Conservation (phyloP, 1,140 invertebrate genomes). For the Teleogryllus occipitalis region DNA sequence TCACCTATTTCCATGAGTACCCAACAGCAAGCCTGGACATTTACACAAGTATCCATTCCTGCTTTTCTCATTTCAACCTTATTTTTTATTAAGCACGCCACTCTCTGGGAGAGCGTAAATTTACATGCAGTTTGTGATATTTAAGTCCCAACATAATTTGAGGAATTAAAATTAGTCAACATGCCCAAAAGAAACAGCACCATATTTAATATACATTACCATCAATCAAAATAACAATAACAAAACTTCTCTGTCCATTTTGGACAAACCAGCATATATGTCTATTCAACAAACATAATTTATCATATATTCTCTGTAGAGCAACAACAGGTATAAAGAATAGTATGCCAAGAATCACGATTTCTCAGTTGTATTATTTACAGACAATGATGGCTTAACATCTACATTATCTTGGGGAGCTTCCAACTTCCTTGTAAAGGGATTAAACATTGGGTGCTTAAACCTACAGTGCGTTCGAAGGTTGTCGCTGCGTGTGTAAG, state of each 20-base stretch:
- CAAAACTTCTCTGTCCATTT: not conserved
- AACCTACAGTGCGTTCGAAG: constrained; percentile 81
- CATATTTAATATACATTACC: constrained; percentile 1
- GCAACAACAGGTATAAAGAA: not conserved
- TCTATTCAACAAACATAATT: constrained; percentile 1
- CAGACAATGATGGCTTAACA: not conserved
- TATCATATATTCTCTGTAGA: constrained; percentile 1
- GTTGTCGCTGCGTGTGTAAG: constrained; percentile 80
- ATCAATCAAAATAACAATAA: constrained; percentile 6
- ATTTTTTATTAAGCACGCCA: not conserved
- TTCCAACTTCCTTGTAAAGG: constrained; percentile 73
- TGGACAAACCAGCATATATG: not conserved
- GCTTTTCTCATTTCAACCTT: not conserved
- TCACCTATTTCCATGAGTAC: not conserved
- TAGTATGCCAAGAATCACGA: not conserved
- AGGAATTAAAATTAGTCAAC: constrained; percentile 1
- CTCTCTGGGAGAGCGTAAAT: not conserved
- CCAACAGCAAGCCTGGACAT: not conserved
- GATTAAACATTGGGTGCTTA: constrained; percentile 72
- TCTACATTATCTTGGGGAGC: not conserved
- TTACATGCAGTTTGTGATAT: not conserved
- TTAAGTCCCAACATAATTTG: not conserved
- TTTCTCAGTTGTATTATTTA: not conserved
- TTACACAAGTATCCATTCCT: not conserved
- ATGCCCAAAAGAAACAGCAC: constrained; percentile 3